Base-by-base conservation (phyloP, 2,797 vertebrate genomes). In the Manis crassicaudata region DNA sequence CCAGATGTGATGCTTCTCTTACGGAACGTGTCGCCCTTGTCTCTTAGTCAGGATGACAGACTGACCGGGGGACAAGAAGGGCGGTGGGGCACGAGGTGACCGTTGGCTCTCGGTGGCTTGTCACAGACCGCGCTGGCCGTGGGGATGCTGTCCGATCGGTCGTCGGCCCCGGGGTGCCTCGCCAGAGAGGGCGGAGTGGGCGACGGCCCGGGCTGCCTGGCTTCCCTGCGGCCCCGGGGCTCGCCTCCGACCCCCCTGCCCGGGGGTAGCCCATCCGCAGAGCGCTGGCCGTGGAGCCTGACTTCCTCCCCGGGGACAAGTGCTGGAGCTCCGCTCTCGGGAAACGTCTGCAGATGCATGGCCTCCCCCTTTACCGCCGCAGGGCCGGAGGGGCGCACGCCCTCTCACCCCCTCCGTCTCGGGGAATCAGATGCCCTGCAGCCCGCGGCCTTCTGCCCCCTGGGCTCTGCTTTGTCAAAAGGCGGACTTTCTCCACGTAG, bases 321-420 rank as follows among this genome's bases (percentile, higher is more conserved):
- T 21, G 23, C 29, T 27, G 87, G 37, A 85, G 29, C 10, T 76
- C 95, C 95, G 37, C 72, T 54, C 93, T 6, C 60, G 67, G 9
- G 54, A 96, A 80, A 86, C 94, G 95, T 94, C 97, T 70, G 96
- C 6, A 29, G n/a, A 75, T 97, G 95, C 90, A 92, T 92, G 89
- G n/a, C 86, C 97, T 98, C 75, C 82, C 97, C 90, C 73, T 96
- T 97, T 40, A 83, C 46, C 85, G 94, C 95, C 54, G 88, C 37
- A 86, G 70, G 67, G 88, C 21, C 67, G 80, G 37, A 58, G 1
- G 14, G 92, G 10, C 23, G 93, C 7, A 80, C 96, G 93, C 60
- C 65, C 43, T 88, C 90, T 63, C 56, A 84, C 62, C 58, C 75
- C 77, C n/a, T 75, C 77, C 35, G 23, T 94, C 76, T 35, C 13